Evolutionary conservation across 1,140 invertebrate species (phyloP).

Genomic region (Philotrypesis tridentata): DNA sequence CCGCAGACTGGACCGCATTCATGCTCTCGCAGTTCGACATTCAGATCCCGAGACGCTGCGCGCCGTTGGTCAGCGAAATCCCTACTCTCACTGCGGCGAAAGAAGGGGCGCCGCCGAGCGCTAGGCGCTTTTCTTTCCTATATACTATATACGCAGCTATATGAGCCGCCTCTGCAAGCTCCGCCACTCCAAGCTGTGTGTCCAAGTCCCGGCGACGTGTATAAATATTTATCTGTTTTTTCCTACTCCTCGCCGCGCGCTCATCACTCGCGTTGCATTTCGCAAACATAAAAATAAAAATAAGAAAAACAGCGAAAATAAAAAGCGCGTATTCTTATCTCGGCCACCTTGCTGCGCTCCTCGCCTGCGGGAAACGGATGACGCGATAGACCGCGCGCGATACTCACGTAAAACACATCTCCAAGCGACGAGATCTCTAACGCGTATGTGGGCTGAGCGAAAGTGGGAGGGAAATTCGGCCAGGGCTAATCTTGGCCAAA

Average conservation of each 20-base stretch:
- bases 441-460: background rate
- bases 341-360: too few relatives aligned
- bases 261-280: background rate
- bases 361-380: too few relatives aligned
- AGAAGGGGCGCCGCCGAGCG: constrained; percentile 21
- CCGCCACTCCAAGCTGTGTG: too few relatives aligned
- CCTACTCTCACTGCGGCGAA: constrained; percentile 47
- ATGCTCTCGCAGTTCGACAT: constrained; percentile 52
- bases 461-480: constrained; percentile 67
- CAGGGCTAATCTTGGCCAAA: constrained; percentile 72
- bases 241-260: background rate
- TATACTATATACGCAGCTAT: background rate
- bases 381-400: too few relatives aligned
- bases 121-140: background rate
- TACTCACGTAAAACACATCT: too few relatives aligned
- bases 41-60: constrained; percentile 36
- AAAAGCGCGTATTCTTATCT: too few relatives aligned
- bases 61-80: constrained; percentile 59
- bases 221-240: background rate
- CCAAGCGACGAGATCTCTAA: too few relatives aligned
- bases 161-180: background rate
- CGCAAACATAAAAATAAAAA: background rate
- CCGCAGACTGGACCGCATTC: constrained; percentile 62
- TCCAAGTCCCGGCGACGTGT: too few relatives aligned
- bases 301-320: too few relatives aligned